Evolutionary conservation across 2,113 vertebrate genomes (phyloP).

Genomic region (Ameiurus melas): DNA sequence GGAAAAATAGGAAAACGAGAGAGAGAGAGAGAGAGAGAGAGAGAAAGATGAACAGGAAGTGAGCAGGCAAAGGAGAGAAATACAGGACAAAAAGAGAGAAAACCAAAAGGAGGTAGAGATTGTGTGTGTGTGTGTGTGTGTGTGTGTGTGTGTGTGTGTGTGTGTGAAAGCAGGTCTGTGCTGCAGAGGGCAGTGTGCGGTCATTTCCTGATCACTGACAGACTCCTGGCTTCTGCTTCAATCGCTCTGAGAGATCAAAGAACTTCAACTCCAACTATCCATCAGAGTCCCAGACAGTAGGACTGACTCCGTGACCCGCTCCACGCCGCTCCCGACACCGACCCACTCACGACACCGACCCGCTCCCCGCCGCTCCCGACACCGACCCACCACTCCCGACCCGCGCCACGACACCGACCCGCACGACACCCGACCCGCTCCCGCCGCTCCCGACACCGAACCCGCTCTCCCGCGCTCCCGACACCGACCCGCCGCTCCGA

Average conservation of each 20-base stretch:
- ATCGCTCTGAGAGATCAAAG: conserved; percentile 17
- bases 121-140: neutral
- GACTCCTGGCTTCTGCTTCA: conserved; percentile 41
- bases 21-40: neutral
- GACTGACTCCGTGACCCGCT: too few relatives aligned
- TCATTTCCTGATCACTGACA: conserved; percentile 47
- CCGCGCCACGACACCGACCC: neutral
- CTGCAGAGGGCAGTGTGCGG: conserved; percentile 47
- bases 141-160: conserved; percentile 1
- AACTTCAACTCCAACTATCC: neutral
- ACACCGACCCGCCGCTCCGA: too few relatives aligned
- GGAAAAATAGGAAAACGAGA: neutral
- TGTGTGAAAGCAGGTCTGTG: conserved; percentile 24
- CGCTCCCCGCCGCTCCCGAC: neutral
- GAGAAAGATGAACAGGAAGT: neutral
- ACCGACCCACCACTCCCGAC: neutral
- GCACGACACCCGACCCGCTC: too few relatives aligned
- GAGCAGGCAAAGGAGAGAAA: neutral
- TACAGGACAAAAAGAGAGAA: neutral
- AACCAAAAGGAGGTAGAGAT: neutral
- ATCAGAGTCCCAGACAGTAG: neutral
- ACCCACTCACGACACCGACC: neutral
- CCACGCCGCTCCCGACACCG: too few relatives aligned
- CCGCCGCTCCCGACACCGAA: too few relatives aligned
- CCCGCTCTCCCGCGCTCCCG: too few relatives aligned